Evolutionary conservation across 2,113 vertebrate genomes (phyloP), one percentile per base, ranked within the genome.

Genomic region (Actenoides lindsayi): DNA sequence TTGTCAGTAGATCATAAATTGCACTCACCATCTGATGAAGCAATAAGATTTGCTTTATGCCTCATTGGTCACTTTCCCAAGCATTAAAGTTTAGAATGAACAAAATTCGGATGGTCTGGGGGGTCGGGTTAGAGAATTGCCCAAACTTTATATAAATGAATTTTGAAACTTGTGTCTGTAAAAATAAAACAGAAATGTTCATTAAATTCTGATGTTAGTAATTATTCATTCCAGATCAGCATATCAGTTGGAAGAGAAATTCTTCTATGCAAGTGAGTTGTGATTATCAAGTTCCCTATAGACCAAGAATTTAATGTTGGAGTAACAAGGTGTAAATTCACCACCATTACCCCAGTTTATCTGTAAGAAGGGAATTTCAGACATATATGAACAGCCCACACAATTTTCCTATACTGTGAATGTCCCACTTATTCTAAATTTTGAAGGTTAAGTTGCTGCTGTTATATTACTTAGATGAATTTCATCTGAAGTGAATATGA

Each of bases 21-120:
- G 95, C 64, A 76, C 63, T 95, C 94, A 95, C 93, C 96, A 96
- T 95, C 97, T 96, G 96, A 97, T 96, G 94, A 96, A 97, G 95
- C 94, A 97, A 94, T 97, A 96, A 95, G 96, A 96, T 97, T 97
- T 97, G 93, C 96, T 97, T 97, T 97, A 92, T 96, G 97, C 95
- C 95, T 97, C 97, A 97, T 95, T 97, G 97, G 86, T 87, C 95
- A 95, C 53, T 91, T 94, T 87, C 77, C 79, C 74, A 57, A 92
- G 95, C 94, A 93, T 97, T 94, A 94, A 94, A 89, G 77, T 77
- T 87, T 82, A 63, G 81, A 92, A 91, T 92, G 96, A 93, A 54
- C 88, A 95, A 85, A 95, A 89, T 33, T 70, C 3, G 0, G 24
- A 62, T 76, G 25, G n/a, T 93, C 81, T 0, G 0, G 33, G 78